These are phyloP conservation scores for Xenopus laevis DNA, from an alignment of 2,113 vertebrate genomes.

Conservation along the genomic window DNA sequence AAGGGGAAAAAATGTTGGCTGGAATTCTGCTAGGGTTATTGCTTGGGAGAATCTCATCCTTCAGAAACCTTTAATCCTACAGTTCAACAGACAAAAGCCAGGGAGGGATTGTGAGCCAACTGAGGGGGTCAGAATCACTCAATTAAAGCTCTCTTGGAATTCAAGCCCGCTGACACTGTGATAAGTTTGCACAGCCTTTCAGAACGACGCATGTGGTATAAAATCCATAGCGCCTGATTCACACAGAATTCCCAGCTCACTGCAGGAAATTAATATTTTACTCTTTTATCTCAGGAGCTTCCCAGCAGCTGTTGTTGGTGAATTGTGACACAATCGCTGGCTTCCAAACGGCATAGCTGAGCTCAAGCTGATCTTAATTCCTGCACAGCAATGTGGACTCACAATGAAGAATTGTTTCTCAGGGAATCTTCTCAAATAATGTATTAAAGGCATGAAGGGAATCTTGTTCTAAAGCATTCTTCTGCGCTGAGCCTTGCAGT, in stretches of 20 bases:
- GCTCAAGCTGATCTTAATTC: conserved; percentile 26
- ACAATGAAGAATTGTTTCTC: conserved; percentile 35
- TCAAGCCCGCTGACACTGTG: conserved; percentile 33
- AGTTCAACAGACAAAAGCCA: conserved; percentile 31
- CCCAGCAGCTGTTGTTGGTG: conserved; percentile 38
- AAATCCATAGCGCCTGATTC: conserved; percentile 29
- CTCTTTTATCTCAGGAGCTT: conserved; percentile 1
- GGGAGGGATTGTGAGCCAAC: conserved; percentile 15
- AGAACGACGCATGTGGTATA: conserved; percentile 32
- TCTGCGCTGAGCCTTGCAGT: not conserved
- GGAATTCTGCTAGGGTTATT: conserved; percentile 6
- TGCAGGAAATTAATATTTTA: conserved; percentile 40
- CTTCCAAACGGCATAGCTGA: not conserved
- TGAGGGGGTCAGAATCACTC: conserved; percentile 31
- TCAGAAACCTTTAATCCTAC: conserved; percentile 37
- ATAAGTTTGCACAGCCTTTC: conserved; percentile 36
- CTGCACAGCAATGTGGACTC: not conserved
- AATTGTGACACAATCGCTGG: conserved; percentile 24
- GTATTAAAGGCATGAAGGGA: conserved; percentile 6
- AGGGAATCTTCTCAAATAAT: conserved; percentile 22
- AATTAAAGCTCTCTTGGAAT: conserved; percentile 39
- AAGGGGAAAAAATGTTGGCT: conserved; percentile 29
- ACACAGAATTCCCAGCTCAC: conserved; percentile 26
- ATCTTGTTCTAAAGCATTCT: conserved; percentile 7
- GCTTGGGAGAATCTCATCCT: conserved; percentile 26